Conservation (phyloP, 2,888 invertebrate species). For the Eilema depressum region DNA sequence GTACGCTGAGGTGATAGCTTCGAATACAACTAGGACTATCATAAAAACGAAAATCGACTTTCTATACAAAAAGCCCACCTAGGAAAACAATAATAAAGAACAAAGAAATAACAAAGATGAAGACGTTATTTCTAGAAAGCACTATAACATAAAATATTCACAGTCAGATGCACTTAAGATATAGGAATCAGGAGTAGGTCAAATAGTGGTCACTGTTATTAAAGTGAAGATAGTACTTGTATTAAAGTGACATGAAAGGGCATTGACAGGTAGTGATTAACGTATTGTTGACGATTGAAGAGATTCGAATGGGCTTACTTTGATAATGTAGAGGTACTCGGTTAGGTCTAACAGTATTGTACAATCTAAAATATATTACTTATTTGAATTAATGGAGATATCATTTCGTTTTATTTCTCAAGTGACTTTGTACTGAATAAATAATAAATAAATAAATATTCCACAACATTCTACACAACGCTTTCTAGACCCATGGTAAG, state of each 20-base stretch:
- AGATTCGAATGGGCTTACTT: neutral
- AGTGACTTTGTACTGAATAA: no score
- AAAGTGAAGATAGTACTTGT: conserved; percentile 25
- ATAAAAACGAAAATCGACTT: no score
- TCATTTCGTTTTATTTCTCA: no score
- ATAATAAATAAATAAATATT: no score
- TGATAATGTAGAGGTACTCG: neutral
- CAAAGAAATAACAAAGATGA: neutral
- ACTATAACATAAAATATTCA: neutral
- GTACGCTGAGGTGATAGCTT: no score
- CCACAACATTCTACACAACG: no score
- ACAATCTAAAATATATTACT: neutral
- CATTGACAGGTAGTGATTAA: conserved; percentile 26
- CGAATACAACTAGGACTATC: no score
- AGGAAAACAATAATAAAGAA: neutral
- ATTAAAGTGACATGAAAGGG: conserved; percentile 34
- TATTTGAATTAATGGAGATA: no score
- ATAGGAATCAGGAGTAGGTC: conserved; percentile 23
- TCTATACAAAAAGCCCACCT: no score
- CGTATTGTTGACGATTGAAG: conserved; percentile 2
- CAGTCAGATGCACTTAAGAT: conserved; percentile 21
- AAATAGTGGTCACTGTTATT: conserved; percentile 14
- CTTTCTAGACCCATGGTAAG: no score
- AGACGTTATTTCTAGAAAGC: neutral
- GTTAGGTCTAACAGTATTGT: neutral